Evolutionary conservation across 1,140 invertebrate species (phyloP).

Genomic region (Neodiprion pinetum): DNA sequence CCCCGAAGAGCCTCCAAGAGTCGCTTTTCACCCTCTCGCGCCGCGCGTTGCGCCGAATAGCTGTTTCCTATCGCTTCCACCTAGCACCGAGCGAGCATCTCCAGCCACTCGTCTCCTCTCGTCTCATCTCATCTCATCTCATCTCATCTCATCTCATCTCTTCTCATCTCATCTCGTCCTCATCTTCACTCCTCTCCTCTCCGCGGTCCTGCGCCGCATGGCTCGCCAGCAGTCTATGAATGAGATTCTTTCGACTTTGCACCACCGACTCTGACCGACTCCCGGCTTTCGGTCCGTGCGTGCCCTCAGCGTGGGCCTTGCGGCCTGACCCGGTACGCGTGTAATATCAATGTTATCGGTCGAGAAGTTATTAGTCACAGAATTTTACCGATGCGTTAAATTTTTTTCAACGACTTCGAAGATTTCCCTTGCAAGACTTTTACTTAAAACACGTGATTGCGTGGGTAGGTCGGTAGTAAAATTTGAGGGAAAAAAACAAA

Average conservation of each 20-base stretch:
- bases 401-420: too few species aligned
- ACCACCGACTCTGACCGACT: background rate
- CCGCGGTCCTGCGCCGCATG: background rate
- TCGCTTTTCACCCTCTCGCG: background rate
- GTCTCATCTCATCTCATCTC: background rate
- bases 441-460: background rate
- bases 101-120: slow-evolving; percentile 12
- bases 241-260: slow-evolving; percentile 5
- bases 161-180: slow-evolving; percentile 30
- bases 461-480: too few species aligned
- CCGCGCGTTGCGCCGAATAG: slow-evolving; percentile 13
- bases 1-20: background rate
- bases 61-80: slow-evolving; percentile 24
- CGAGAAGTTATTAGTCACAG: too few species aligned
- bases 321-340: background rate
- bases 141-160: slow-evolving; percentile 19
- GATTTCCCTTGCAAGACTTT: slow-evolving; percentile 16
- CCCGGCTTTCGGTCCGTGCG: background rate
- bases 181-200: background rate
- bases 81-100: slow-evolving; percentile 33
- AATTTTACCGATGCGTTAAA: too few species aligned
- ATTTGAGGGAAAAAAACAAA: too few species aligned
- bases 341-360: too few species aligned
- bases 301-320: background rate
- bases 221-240: background rate